Conservation (phyloP, 1,140 invertebrate genomes). For the Neocloeon triangulifer region DNA sequence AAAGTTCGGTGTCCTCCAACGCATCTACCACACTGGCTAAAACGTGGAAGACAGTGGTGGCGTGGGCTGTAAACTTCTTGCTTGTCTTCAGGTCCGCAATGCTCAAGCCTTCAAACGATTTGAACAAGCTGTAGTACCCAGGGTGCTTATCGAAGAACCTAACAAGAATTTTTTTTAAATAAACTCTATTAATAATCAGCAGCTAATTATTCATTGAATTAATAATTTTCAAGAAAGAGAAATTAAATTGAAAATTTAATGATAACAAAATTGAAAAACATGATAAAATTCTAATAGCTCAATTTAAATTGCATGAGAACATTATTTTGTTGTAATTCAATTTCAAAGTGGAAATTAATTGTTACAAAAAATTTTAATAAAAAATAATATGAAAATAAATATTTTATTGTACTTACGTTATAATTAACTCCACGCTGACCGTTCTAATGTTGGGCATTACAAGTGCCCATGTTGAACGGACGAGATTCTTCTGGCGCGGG, state of each 20-base stretch:
- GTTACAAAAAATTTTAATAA: too few relatives aligned
- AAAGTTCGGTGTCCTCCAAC: constrained; percentile 32
- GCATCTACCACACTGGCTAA: constrained; percentile 34
- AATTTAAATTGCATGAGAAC: too few relatives aligned
- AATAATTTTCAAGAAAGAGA: too few relatives aligned
- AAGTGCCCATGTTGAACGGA: constrained; percentile 24
- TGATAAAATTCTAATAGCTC: too few relatives aligned
- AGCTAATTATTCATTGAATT: too few relatives aligned
- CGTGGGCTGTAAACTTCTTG: constrained; percentile 39
- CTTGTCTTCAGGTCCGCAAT: constrained; percentile 27
- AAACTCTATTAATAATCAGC: too few relatives aligned
- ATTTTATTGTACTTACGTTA: constrained; percentile 25
- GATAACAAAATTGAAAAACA: too few relatives aligned
- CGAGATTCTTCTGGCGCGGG: constrained; percentile 20
- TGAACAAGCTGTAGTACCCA: constrained; percentile 31
- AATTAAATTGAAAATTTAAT: too few relatives aligned
- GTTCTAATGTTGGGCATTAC: constrained; percentile 20
- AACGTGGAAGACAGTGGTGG: constrained; percentile 34
- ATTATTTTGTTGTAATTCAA: too few relatives aligned
- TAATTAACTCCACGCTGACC: constrained; percentile 22
- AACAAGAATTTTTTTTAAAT: too few relatives aligned
- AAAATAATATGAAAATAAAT: too few relatives aligned
- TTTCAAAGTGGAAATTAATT: too few relatives aligned
- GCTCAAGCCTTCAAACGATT: constrained; percentile 27
- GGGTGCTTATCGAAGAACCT: constrained; percentile 40